These are phyloP conservation scores for Sclerodermus sp. DNA, from an alignment of 2,888 invertebrate species.

Conservation along the genomic window DNA sequence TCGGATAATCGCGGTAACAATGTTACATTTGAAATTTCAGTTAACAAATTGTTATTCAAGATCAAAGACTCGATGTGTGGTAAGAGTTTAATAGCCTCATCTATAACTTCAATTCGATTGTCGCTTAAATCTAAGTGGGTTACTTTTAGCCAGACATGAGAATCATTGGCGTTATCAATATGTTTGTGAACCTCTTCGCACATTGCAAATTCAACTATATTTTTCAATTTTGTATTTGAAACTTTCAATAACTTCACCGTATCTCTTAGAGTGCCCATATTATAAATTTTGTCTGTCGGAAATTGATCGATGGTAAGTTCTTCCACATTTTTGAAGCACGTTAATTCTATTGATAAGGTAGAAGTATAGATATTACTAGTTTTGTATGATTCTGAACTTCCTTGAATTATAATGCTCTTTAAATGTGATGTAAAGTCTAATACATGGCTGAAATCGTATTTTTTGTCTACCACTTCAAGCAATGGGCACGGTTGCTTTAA, in stretches of 20 bases:
- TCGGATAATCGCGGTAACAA: conserved; percentile 75
- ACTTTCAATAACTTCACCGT: conserved; percentile 69
- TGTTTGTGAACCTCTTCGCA: conserved; percentile 82
- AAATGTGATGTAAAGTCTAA: conserved; percentile 85
- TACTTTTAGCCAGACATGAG: conserved; percentile 71
- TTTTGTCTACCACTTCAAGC: conserved; percentile 74
- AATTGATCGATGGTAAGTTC: conserved; percentile 71
- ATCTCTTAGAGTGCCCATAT: conserved; percentile 64
- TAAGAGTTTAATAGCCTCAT: conserved; percentile 77
- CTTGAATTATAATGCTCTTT: conserved; percentile 68
- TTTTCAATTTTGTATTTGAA: conserved; percentile 67
- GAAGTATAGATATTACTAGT: conserved; percentile 85
- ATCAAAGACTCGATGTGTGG: conserved; percentile 72
- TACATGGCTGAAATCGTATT: conserved; percentile 88
- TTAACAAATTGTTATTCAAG: conserved; percentile 78
- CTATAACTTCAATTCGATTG: conserved; percentile 76
- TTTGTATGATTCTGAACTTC: conserved; percentile 69
- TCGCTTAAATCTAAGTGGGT: conserved; percentile 75
- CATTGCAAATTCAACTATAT: conserved; percentile 77
- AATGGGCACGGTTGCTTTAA: conserved; percentile 84
- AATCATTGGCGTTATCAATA: conserved; percentile 57
- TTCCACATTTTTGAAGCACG: conserved; percentile 79
- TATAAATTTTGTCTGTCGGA: conserved; percentile 69
- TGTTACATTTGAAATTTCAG: conserved; percentile 75
- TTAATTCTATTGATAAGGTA: conserved; percentile 76